A percentile compares a stretch with the other conserved stretches of the same genome.
Evolutionary conservation across 2,113 vertebrate species (phyloP).

Genomic region (Albula goreensis): DNA sequence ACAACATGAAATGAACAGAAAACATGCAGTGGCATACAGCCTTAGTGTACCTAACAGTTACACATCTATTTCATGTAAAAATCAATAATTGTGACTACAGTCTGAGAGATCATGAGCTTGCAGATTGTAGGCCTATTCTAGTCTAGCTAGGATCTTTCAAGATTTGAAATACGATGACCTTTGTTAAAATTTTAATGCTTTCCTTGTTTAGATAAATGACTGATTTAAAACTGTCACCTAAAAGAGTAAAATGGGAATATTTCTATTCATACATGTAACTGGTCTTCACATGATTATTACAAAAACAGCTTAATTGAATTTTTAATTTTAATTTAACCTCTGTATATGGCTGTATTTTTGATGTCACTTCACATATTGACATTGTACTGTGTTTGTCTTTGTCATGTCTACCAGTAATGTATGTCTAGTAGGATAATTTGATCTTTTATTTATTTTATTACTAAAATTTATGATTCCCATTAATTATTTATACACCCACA

Average conservation of each 20-base stretch:
- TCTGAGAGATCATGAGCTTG: too few relatives aligned
- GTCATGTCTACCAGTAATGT: neutral
- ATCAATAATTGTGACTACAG: neutral
- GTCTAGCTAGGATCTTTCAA: too few relatives aligned
- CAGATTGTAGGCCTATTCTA: too few relatives aligned
- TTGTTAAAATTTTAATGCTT: too few relatives aligned
- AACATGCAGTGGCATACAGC: slow-evolving; percentile 18
- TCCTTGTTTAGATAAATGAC: too few relatives aligned
- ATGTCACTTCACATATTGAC: neutral
- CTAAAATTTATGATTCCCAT: neutral
- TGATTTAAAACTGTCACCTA: too few relatives aligned
- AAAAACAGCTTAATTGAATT: too few relatives aligned
- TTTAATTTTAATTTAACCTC: too few relatives aligned
- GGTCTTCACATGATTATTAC: neutral
- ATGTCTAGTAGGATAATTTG: neutral
- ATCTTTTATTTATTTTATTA: neutral
- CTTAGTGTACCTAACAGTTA: slow-evolving; percentile 42
- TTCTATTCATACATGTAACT: neutral
- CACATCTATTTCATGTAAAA: neutral
- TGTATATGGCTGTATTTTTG: neutral
- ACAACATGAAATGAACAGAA: neutral
- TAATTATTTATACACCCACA: neutral
- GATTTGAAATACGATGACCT: too few relatives aligned
- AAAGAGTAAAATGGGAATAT: too few relatives aligned
- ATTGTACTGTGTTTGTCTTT: neutral